phyloP scores from a whole-genome alignment of 2,888 invertebrate species.

The Acanthopleura granulata region DNA sequence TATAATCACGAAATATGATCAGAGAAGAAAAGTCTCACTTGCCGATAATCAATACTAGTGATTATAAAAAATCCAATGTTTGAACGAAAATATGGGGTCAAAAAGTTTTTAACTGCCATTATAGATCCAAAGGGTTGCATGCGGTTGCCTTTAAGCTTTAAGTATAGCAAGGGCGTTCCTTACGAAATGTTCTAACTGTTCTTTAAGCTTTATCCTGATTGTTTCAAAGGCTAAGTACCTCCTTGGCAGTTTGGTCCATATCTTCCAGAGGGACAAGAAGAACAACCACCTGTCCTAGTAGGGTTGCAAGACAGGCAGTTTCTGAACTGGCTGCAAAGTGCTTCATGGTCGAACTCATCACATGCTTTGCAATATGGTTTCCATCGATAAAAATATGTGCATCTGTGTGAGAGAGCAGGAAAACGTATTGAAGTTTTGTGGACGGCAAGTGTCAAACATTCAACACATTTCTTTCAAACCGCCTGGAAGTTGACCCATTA shows the following conservation, averaged over 20 bases:
- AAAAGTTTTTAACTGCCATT: too few species aligned
- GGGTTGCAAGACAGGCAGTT: neutral
- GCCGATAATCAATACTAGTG: too few species aligned
- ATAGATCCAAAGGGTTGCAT: neutral
- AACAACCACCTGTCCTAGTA: neutral
- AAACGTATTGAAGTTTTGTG: too few species aligned
- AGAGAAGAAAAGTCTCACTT: neutral
- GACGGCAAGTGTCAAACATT: too few species aligned
- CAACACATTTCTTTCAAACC: too few species aligned
- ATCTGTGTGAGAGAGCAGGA: neutral
- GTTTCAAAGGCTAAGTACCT: neutral
- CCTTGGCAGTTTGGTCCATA: constrained; percentile 10
- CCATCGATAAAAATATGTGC: constrained; percentile 12
- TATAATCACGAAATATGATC: neutral
- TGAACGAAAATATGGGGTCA: too few species aligned
- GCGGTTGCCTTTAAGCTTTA: neutral
- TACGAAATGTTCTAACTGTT: too few species aligned
- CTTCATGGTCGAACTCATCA: neutral
- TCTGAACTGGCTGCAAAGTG: constrained; percentile 11
- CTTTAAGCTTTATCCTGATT: neutral
- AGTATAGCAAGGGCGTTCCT: neutral
- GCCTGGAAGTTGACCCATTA: too few species aligned
- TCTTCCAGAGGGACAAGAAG: neutral
- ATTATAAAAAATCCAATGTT: too few species aligned
- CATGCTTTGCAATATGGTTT: constrained; percentile 9